Evolutionary conservation across 2,797 vertebrate species (phyloP), one percentile per base, ranked within the genome.

Genomic region (Anolis apletophallus): DNA sequence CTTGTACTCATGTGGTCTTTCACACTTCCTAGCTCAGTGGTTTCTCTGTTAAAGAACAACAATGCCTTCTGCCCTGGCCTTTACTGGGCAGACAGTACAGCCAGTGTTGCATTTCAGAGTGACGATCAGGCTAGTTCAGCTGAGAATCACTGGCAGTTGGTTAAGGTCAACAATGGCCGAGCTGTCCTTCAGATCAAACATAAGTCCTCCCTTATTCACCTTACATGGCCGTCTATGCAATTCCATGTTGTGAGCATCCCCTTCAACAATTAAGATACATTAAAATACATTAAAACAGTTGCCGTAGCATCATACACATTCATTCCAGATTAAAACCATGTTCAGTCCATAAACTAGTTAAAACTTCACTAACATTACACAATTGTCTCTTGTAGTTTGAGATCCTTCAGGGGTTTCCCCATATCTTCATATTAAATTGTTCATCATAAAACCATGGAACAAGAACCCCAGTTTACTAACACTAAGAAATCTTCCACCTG

Each of bases 11-110:
- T 26, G 72, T 61, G 3, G 7, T 77, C 69, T 85, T 76, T 80
- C 55, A 10, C 23, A 32, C 21, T 5, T 34, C 0, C 19, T 52
- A 2, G 4, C 14, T 13, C 3, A 14, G 73, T 0, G 17, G 1
- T 14, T 13, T n/a, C 0, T 7, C 52, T 34, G 34, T 23, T 16
- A 29, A 11, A 17, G 67, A 14, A n/a, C 68, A 64, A 1, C 3
- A 3, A 1, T 68, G 32, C 52, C 26, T n/a, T 40, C 57, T 36
- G 55, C 17, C 80, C 3, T 68, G 36, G 40, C 21, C 29, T 40
- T 55, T 36, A 55, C 17, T 78, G 12, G 17, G n/a, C 72, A 36
- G 61, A 54, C 2, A 57, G 57, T 76, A 32, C 19, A 10, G 14
- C 3, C 1, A 34, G 26, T 64, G 5, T 32, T 85, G 9, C 17